phyloP scores from a whole-genome alignment of 2,113 vertebrate genomes.

The Tychaedon coryphoeus region DNA sequence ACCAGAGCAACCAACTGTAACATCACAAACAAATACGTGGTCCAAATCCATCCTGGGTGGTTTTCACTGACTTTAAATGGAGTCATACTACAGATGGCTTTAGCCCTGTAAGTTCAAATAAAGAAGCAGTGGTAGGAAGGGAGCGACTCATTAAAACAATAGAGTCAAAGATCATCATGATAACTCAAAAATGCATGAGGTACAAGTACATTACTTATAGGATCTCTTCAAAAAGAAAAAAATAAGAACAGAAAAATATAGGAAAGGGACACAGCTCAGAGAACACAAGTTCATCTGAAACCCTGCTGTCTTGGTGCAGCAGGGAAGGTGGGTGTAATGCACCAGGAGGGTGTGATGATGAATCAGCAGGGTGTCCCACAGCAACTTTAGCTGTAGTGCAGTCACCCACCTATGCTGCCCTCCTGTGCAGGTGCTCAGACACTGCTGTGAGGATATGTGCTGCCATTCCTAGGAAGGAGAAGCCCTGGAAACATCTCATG shows the following conservation, averaged over 20 bases:
- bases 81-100: background rate
- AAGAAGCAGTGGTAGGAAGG: conserved; percentile 19
- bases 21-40: conserved; percentile 34
- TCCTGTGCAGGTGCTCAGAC: background rate
- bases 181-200: background rate
- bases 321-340: background rate
- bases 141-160: background rate
- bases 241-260: background rate
- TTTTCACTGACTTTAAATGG: conserved; percentile 53
- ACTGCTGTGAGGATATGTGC: accelerated
- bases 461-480: background rate
- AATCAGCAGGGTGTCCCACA: accelerated
- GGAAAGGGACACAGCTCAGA: background rate
- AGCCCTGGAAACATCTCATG: background rate
- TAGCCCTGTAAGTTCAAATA: conserved; percentile 22
- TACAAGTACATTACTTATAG: background rate
- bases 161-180: background rate
- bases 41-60: conserved; percentile 27
- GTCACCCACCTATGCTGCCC: accelerated
- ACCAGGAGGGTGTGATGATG: background rate
- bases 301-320: background rate
- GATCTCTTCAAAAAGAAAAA: background rate
- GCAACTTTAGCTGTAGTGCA: background rate
- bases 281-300: background rate
- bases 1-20: conserved; percentile 63